These are phyloP conservation scores for Ranitomeya variabilis DNA, from an alignment of 2,113 vertebrate species.

Conservation along the genomic window DNA sequence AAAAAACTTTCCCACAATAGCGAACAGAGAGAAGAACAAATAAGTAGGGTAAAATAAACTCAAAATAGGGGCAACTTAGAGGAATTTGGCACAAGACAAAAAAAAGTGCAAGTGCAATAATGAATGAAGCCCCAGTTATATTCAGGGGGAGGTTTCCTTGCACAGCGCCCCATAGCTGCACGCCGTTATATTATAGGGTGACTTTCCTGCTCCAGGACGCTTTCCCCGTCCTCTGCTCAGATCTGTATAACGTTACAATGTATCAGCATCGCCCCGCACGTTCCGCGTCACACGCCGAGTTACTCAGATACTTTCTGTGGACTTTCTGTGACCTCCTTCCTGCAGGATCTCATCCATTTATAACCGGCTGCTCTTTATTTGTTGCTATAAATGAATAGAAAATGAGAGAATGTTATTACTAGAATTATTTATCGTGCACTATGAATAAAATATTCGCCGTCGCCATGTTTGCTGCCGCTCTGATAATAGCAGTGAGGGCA, in stretches of 20 bases:
- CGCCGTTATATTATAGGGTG: too few species aligned
- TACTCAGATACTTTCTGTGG: neutral
- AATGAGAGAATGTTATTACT: conserved; percentile 47
- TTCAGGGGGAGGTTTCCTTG: too few species aligned
- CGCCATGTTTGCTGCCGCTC: neutral
- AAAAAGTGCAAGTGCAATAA: too few species aligned
- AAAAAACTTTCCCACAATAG: too few species aligned
- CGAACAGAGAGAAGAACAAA: too few species aligned
- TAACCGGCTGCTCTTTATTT: conserved; percentile 15
- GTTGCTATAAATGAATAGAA: conserved; percentile 36
- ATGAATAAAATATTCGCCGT: conserved; percentile 40
- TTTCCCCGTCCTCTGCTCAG: neutral
- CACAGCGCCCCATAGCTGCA: too few species aligned
- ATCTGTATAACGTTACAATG: neutral
- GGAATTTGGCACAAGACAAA: too few species aligned
- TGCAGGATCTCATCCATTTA: conserved; percentile 20
- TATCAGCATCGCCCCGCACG: neutral
- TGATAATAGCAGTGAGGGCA: too few species aligned
- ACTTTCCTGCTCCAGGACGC: neutral
- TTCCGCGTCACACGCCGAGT: neutral
- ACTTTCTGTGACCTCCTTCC: conserved; percentile 4
- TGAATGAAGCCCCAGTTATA: too few species aligned
- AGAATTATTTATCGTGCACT: conserved; percentile 35
- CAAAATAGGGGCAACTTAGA: too few species aligned
- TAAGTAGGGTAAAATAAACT: too few species aligned